phyloP scores from a whole-genome alignment of 2,113 vertebrate species.

The Callocephalon fimbriatum region DNA sequence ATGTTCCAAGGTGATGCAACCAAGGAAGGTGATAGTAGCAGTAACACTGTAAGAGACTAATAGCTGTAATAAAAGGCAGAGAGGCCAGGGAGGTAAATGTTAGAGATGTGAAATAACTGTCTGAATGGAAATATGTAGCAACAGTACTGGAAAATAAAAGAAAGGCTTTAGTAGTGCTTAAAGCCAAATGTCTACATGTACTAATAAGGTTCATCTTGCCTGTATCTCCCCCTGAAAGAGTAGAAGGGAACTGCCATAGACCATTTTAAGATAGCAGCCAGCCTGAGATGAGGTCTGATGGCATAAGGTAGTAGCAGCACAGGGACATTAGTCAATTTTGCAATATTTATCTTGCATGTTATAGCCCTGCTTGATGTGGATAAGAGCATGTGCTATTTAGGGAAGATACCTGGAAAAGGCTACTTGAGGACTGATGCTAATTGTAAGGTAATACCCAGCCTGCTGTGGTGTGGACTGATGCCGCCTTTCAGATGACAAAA shows the following conservation, averaged over 20 bases:
- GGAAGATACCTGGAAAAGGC: constrained; percentile 35
- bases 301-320: not conserved
- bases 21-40: not conserved
- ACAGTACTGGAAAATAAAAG: not conserved
- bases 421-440: constrained; percentile 45
- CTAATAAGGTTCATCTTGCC: not conserved
- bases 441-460: constrained; percentile 6
- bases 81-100: not conserved
- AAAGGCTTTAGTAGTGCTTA: not conserved
- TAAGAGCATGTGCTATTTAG: constrained; percentile 41
- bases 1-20: not conserved
- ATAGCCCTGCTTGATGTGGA: constrained; percentile 43
- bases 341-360: constrained; percentile 40
- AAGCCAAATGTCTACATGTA: not conserved
- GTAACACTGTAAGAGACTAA: not conserved
- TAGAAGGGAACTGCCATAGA: not conserved
- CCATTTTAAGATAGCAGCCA: not conserved
- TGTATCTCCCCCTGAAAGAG: not conserved
- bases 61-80: not conserved
- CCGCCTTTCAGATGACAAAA: not conserved
- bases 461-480: not conserved
- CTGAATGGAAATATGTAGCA: not conserved
- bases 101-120: not conserved
- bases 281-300: not conserved
- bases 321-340: not conserved